Evolutionary conservation across 2,797 vertebrate genomes (phyloP), one percentile per base, ranked within the genome.

Genomic region (Bradypodion pumilum): DNA sequence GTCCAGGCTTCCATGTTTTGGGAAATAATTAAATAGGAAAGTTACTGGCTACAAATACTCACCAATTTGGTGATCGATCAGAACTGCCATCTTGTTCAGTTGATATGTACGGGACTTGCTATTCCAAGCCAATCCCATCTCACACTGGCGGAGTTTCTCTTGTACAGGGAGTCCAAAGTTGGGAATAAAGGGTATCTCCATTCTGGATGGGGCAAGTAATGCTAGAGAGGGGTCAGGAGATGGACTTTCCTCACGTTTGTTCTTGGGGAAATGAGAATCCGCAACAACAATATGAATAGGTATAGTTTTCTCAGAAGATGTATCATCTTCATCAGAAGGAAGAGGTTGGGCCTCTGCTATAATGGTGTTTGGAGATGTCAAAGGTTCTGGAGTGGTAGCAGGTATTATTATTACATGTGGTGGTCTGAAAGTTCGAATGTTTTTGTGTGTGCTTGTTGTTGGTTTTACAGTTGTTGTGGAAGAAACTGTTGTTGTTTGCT

Each of bases 31-130:
- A 23, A 40, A 23, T 25, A 37, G 2, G 25, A 32, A 75, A 16
- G 27, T 29, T 46, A 29, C 40, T 10, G 12, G 78, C 35, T 23
- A 46, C 23, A 21, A 56, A 42, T 1, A 23, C 86, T 90, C 63
- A 46, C 88, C 89, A 85, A 77, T 69, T 59, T 56, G 78, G 63
- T 73, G 44, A n/a, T 88, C 78, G 63, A 68, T 78, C 74, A 76
- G 42, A 59, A 88, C 10, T 46, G 85, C 81, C 42, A 82, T 91
- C 52, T 90, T 89, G 77, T 85, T 88, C 21, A 90, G 63, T 21
- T 82, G 83, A 4, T 83, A 87, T 73, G 77, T 74, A 56, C 83
- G 86, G 21, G 85, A 32, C 59, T n/a, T 81, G 13, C 85, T 85
- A 46, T 87, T 87, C 87, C 87, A 89, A 2, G 68, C 56, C 66